Evolutionary conservation across 2,113 vertebrate genomes (phyloP).

Genomic region (Arothron firmamentum): DNA sequence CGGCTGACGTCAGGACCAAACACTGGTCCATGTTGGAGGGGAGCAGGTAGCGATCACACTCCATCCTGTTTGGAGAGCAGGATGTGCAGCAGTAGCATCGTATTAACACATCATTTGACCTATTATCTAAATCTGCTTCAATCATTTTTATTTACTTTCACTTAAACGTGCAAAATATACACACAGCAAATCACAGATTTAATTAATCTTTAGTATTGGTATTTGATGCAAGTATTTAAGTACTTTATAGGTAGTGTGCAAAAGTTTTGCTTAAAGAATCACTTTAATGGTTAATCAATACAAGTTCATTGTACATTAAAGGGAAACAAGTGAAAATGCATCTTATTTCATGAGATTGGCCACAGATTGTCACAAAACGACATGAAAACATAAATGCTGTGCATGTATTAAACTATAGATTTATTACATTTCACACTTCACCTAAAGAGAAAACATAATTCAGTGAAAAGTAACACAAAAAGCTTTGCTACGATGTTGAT

Average conservation of each 20-base stretch:
- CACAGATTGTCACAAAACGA: background rate
- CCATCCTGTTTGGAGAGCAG: slow-evolving; percentile 17
- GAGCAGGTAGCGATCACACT: slow-evolving; percentile 57
- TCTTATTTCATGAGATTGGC: background rate
- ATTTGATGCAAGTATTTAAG: no score
- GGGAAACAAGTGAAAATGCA: no score
- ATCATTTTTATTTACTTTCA: no score
- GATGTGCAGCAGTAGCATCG: background rate
- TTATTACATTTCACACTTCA: slow-evolving; percentile 9
- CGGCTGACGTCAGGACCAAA: slow-evolving; percentile 72
- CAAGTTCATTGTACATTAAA: no score
- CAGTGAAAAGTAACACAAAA: slow-evolving; percentile 11
- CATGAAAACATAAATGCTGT: background rate
- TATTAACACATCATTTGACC: no score
- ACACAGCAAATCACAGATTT: no score
- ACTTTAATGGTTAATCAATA: no score
- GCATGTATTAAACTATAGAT: slow-evolving; percentile 30
- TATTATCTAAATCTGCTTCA: no score
- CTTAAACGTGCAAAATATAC: no score
- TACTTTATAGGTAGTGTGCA: no score
- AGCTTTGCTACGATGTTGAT: background rate
- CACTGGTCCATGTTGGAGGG: slow-evolving; percentile 64
- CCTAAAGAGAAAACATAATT: slow-evolving; percentile 1
- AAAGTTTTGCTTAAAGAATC: no score
- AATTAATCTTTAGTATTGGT: no score